Evolutionary conservation across 1,140 invertebrate species (phyloP), one percentile per base, ranked within the genome.

Genomic region (Rhysida immarginata): DNA sequence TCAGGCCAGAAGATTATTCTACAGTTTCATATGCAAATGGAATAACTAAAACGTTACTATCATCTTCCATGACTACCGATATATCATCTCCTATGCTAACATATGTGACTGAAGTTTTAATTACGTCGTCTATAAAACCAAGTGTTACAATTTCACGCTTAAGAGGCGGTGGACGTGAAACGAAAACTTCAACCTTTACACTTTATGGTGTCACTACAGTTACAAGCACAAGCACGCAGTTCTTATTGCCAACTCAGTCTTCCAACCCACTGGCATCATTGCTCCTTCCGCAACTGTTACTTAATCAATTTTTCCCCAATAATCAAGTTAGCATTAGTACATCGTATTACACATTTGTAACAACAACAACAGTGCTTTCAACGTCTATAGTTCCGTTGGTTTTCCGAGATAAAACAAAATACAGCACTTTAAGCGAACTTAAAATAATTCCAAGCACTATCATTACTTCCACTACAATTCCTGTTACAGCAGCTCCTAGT

Each of bases 291-390:
- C 55, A 56, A 56, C 21, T 56, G 23, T 27, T 56, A 26, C 25
- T 56, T 8, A 56, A 56, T 56, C 55, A 56, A 25, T 56, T 56
- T 49, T 56, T 56, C 24, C 55, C 55, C 14, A 54, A 54, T 45
- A 44, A 56, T 18, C 55, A 56, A 35, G 24, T 56, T 24, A 50
- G 8, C 11, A 21, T 23, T 8, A 51, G 26, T 29, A 49, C 55
- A 5, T 56, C 55, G 8, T 20, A 14, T 20, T 51, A 51, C 26
- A 56, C 13, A 2, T 50, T 51, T 50, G 55, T 56, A 21, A 50
- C 46, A n/a, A 56, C 55, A 23, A 26, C 26, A 18, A 56, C 55
- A 8, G 46, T 50, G 2, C 3, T 8, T 2, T 35, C 24, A 18
- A 14, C 55, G n/a, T 52, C 55, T 16, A 42, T 56, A 2, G 18